Conservation (phyloP, 2,797 vertebrate genomes). For the Anomalospiza imberbis region DNA sequence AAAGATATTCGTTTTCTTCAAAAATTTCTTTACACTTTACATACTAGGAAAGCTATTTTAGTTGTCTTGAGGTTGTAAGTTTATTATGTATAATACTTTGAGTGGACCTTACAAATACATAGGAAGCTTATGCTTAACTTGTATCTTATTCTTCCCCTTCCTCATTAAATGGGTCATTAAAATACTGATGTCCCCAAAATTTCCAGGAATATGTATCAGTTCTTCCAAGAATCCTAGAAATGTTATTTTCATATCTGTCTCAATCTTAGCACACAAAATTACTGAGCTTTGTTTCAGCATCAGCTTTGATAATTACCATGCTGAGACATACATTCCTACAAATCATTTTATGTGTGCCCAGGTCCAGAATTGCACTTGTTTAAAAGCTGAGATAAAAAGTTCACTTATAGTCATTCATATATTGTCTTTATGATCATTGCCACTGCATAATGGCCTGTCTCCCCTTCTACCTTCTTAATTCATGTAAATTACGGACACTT, state of each 20-base stretch:
- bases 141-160: neutral
- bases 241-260: neutral
- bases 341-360: neutral
- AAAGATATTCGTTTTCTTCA: neutral
- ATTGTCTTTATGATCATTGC: neutral
- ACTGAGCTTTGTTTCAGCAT: neutral
- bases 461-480: neutral
- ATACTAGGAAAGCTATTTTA: neutral
- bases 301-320: neutral
- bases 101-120: neutral
- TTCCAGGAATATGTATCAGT: neutral
- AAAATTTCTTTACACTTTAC: neutral
- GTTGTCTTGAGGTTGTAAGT: neutral
- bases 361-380: neutral
- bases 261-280: neutral
- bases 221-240: neutral
- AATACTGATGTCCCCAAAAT: neutral
- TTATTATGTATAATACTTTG: neutral
- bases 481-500: neutral
- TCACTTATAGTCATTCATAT: neutral
- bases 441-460: neutral
- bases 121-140: neutral
- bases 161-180: neutral
- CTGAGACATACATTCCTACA: neutral
- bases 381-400: neutral